These are phyloP conservation scores for Coreius guichenoti DNA, from an alignment of 2,797 vertebrate species.

Conservation along the genomic window DNA sequence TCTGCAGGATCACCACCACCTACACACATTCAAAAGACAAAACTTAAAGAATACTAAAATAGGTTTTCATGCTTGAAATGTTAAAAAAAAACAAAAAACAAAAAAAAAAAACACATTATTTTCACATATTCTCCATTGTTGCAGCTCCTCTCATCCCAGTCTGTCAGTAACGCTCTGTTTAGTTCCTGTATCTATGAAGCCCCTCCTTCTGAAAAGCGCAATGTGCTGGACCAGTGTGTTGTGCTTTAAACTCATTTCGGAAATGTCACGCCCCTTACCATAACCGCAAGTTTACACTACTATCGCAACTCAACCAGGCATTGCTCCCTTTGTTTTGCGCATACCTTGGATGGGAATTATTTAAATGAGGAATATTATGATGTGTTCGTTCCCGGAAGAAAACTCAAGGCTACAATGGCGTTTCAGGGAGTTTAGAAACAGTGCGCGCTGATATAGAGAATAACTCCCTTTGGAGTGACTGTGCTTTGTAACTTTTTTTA, in stretches of 20 bases:
- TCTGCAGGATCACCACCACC: constrained; percentile 97
- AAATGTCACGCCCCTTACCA: background rate
- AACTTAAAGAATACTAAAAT: background rate
- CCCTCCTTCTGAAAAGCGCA: background rate
- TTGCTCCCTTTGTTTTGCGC: background rate
- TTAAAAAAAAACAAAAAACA: background rate
- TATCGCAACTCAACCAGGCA: background rate
- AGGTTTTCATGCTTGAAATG: background rate
- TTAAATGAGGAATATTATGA: background rate
- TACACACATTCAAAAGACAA: constrained; percentile 63
- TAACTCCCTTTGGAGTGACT: background rate
- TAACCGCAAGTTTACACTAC: background rate
- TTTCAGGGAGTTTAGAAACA: background rate
- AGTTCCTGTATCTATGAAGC: background rate
- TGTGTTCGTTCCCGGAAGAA: background rate
- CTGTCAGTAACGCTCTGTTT: background rate
- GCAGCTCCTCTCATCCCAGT: background rate
- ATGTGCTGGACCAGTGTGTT: too few relatives aligned
- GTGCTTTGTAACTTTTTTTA: background rate
- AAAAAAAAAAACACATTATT: background rate
- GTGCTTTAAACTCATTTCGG: background rate
- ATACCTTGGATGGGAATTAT: background rate
- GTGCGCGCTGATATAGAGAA: background rate
- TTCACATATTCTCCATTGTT: background rate
- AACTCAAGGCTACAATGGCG: background rate